A percentile compares a stretch with the other conserved stretches of the same genome.
Conservation (phyloP, 2,113 vertebrate species). For the Pelvicachromis taeniatus region DNA sequence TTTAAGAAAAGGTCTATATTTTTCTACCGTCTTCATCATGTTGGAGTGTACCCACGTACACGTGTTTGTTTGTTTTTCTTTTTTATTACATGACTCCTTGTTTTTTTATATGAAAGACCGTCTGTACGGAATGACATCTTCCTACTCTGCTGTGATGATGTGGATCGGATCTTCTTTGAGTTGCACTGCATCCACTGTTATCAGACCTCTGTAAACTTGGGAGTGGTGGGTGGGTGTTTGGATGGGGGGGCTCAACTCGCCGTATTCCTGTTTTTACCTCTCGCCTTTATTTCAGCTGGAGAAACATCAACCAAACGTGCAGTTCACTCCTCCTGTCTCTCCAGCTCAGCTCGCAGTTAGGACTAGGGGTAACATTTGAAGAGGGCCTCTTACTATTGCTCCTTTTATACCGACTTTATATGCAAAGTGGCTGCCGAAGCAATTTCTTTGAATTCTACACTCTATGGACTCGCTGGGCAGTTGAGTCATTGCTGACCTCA, state of each 20-base stretch:
- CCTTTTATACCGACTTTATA: slow-evolving; percentile 63
- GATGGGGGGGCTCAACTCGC: background rate
- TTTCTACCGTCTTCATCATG: slow-evolving; percentile 51
- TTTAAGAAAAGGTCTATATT: slow-evolving; percentile 56
- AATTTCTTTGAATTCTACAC: slow-evolving; percentile 19
- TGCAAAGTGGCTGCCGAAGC: slow-evolving; percentile 55
- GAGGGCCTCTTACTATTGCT: slow-evolving; percentile 29
- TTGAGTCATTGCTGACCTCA: slow-evolving; percentile 31
- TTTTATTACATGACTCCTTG: slow-evolving; percentile 22
- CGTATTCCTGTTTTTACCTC: slow-evolving; percentile 48
- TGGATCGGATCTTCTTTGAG: slow-evolving; percentile 5
- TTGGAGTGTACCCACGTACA: background rate
- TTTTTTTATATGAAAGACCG: slow-evolving; percentile 34
- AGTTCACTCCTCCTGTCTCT: slow-evolving; percentile 11
- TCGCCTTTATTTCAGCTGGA: slow-evolving; percentile 41
- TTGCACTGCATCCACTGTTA: slow-evolving; percentile 34
- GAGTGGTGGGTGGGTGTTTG: background rate
- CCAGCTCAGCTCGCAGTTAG: slow-evolving; percentile 26
- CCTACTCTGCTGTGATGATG: slow-evolving; percentile 9
- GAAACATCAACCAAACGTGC: slow-evolving; percentile 37
- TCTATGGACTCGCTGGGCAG: slow-evolving; percentile 29
- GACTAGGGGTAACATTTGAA: slow-evolving; percentile 8
- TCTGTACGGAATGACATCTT: slow-evolving; percentile 35
- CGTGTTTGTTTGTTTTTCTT: background rate
- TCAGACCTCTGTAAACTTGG: slow-evolving; percentile 22